These are phyloP conservation scores for Drosophila suboccidentalis DNA, from an alignment of 2,888 invertebrate genomes.

Conservation along the genomic window DNA sequence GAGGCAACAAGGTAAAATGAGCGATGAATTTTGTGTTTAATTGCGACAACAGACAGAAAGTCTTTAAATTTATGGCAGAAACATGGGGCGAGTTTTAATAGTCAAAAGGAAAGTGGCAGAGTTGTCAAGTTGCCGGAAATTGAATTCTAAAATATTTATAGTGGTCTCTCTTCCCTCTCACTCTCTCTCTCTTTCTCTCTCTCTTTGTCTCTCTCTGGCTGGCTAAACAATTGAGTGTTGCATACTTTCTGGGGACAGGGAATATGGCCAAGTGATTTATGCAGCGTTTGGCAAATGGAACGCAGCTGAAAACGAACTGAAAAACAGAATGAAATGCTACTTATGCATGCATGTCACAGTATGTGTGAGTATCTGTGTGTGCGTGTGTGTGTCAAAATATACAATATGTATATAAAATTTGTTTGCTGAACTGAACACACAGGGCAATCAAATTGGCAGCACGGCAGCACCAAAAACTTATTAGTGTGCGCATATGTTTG, in stretches of 20 bases:
- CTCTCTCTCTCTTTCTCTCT: background rate
- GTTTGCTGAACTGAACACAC: slow-evolving; percentile 29
- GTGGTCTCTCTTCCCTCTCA: slow-evolving; percentile 6
- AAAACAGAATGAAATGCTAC: slow-evolving; percentile 62
- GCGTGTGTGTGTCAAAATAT: slow-evolving; percentile 30
- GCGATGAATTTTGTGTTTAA: slow-evolving; percentile 64
- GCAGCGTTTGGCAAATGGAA: slow-evolving; percentile 69
- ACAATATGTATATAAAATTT: slow-evolving; percentile 38
- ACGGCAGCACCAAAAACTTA: slow-evolving; percentile 46
- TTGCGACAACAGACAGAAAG: slow-evolving; percentile 60
- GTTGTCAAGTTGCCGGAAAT: slow-evolving; percentile 69
- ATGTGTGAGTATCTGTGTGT: slow-evolving; percentile 4
- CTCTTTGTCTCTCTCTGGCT: slow-evolving; percentile 4
- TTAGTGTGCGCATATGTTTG: slow-evolving; percentile 52
- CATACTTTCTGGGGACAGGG: slow-evolving; percentile 45
- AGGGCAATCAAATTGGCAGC: slow-evolving; percentile 54
- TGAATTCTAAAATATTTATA: slow-evolving; percentile 77
- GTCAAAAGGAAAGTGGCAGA: slow-evolving; percentile 41
- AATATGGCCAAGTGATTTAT: slow-evolving; percentile 62
- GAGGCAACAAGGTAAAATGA: slow-evolving; percentile 52
- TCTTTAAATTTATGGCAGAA: slow-evolving; percentile 54
- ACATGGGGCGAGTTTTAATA: slow-evolving; percentile 15
- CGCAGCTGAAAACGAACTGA: slow-evolving; percentile 43
- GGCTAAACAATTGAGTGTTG: slow-evolving; percentile 42
- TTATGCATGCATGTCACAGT: slow-evolving; percentile 64